Evolutionary conservation across 2,113 vertebrate species (phyloP).

Genomic region (Oryzias woworae): DNA sequence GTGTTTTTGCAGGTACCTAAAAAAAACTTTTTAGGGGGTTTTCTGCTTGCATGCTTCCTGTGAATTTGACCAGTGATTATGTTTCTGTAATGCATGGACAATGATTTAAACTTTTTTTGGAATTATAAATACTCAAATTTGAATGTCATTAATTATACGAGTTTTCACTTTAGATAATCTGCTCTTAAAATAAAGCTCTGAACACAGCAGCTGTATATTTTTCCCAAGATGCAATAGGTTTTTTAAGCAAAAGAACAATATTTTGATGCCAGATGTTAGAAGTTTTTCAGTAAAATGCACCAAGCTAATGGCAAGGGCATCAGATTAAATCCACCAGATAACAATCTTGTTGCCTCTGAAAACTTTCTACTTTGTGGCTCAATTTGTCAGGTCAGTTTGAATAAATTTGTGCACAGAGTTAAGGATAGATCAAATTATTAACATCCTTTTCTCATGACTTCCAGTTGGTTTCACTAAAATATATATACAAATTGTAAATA

Average conservation of each 20-base stretch:
- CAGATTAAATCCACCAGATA: constrained; percentile 51
- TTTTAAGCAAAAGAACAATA: constrained; percentile 3
- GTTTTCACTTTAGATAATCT: no score
- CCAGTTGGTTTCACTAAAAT: background rate
- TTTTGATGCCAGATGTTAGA: constrained; percentile 5
- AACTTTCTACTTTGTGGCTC: constrained; percentile 33
- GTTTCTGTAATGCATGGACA: no score
- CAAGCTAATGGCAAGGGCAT: background rate
- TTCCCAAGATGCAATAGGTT: constrained; percentile 7
- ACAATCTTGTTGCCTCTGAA: constrained; percentile 16
- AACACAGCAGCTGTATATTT: constrained; percentile 5
- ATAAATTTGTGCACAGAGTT: constrained; percentile 8
- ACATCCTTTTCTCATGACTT: constrained; percentile 44
- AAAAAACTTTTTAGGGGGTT: no score
- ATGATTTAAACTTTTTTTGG: no score
- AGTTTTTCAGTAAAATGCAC: constrained; percentile 30
- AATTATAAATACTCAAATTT: no score
- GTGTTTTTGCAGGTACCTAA: constrained; percentile 20
- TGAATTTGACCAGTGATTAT: no score
- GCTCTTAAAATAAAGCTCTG: no score
- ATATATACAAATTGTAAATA: background rate
- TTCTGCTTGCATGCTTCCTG: no score
- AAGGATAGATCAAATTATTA: constrained; percentile 35
- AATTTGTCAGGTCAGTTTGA: constrained; percentile 34
- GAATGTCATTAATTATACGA: no score